Conservation (phyloP, 2,797 vertebrate species). For the Ammospiza maritima region DNA sequence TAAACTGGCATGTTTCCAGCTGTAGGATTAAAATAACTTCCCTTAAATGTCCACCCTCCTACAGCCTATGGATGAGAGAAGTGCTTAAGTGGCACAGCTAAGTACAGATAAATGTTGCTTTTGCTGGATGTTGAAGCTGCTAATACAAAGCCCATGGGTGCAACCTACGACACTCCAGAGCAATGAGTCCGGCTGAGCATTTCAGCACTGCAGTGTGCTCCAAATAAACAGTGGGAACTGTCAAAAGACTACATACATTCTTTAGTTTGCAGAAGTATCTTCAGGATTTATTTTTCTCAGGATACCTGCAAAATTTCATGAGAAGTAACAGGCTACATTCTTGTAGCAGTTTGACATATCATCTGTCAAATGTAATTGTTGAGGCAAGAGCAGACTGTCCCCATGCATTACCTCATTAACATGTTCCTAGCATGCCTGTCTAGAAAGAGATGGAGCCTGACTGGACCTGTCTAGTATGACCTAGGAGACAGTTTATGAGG, state of each 20-base stretch:
- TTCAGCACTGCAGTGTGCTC: neutral
- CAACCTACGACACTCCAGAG: neutral
- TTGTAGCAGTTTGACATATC: neutral
- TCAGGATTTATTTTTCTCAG: neutral
- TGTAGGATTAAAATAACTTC: neutral
- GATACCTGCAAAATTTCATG: neutral
- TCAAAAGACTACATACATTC: accelerated
- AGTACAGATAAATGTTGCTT: neutral
- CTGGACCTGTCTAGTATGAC: neutral
- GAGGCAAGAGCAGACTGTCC: neutral
- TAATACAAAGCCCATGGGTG: neutral
- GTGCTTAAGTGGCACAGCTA: neutral
- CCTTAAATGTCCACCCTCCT: neutral
- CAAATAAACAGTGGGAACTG: neutral
- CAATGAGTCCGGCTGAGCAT: neutral
- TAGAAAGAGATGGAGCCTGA: neutral
- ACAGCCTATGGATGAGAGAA: neutral
- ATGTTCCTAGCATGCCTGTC: neutral
- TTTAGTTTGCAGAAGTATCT: neutral
- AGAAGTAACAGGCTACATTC: neutral
- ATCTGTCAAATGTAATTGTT: neutral
- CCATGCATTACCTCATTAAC: constrained; percentile 15
- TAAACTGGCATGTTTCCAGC: neutral
- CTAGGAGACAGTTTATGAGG: neutral
- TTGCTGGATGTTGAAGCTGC: neutral